A percentile compares a stretch with the other conserved stretches of the same genome.
Conservation (phyloP, 2,113 vertebrate genomes). For the Pomatorhinus ruficollis region DNA sequence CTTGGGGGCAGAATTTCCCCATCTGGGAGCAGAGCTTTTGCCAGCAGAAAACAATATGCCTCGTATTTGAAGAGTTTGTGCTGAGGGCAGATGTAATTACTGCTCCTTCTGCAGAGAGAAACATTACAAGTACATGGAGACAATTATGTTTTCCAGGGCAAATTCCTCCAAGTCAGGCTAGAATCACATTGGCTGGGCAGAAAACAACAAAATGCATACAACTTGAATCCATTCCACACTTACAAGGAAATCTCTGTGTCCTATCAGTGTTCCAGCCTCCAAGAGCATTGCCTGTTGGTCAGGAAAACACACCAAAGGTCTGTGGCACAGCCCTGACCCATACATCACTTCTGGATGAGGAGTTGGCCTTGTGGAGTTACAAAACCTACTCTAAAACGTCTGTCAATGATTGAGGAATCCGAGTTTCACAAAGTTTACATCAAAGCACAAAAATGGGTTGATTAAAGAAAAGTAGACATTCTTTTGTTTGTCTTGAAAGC, state of each 20-base stretch:
- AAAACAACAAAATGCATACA: background rate
- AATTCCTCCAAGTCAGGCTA: background rate
- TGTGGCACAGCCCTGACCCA: background rate
- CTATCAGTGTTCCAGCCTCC: background rate
- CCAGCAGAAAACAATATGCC: conserved; percentile 4
- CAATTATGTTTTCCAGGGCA: background rate
- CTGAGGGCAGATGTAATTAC: conserved; percentile 3
- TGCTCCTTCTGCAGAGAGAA: background rate
- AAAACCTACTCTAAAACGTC: conserved; percentile 37
- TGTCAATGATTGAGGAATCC: conserved; percentile 62
- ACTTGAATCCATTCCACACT: background rate
- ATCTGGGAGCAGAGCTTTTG: background rate
- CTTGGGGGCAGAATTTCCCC: background rate
- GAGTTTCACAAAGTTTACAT: conserved; percentile 62
- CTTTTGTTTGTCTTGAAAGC: conserved; percentile 62
- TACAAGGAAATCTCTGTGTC: background rate
- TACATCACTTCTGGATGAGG: background rate
- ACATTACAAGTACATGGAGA: background rate
- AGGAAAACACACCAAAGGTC: background rate
- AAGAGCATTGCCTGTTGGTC: background rate
- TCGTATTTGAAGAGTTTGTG: background rate
- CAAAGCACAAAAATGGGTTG: conserved; percentile 56
- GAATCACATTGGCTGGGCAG: background rate
- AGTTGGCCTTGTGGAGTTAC: background rate
- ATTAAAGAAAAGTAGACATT: conserved; percentile 66